A percentile compares a stretch with the other conserved stretches of the same genome.
These are phyloP conservation scores for Leuctra nigra DNA, from an alignment of 2,888 invertebrate species.

Conservation along the genomic window DNA sequence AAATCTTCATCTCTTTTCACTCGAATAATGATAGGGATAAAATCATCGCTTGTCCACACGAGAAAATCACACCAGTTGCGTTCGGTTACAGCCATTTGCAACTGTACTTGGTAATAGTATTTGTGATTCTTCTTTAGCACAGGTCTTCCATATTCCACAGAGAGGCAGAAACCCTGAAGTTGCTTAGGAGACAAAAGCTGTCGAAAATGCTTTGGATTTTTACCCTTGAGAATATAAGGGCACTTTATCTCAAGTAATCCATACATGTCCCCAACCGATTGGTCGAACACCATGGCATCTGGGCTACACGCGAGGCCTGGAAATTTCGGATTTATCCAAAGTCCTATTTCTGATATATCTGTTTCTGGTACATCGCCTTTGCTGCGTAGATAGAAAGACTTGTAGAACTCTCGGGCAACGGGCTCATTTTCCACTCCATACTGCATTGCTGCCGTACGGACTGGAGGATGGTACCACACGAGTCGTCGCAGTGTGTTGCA, in stretches of 20 bases:
- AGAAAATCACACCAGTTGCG: slow-evolving; percentile 2
- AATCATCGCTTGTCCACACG: neutral
- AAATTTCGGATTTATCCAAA: neutral
- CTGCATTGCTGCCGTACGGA: neutral
- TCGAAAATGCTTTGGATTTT: neutral
- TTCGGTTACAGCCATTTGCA: neutral
- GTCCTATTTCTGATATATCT: neutral
- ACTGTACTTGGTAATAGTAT: slow-evolving; percentile 8
- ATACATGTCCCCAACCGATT: neutral
- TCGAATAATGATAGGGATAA: neutral
- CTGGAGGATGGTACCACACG: no score
- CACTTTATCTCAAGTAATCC: slow-evolving; percentile 11
- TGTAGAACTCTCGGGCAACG: neutral
- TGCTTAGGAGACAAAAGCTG: neutral
- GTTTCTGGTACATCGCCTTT: no score
- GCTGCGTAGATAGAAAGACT: no score
- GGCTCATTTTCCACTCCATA: neutral
- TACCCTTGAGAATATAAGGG: neutral
- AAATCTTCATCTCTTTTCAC: neutral
- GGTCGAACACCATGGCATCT: neutral
- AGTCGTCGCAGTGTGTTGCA: no score
- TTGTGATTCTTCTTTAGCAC: neutral
- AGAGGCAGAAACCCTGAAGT: neutral
- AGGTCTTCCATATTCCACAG: neutral
- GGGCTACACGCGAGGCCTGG: slow-evolving; percentile 10